These are phyloP conservation scores for Galbula dea DNA, from an alignment of 2,113 vertebrate species.

Conservation along the genomic window DNA sequence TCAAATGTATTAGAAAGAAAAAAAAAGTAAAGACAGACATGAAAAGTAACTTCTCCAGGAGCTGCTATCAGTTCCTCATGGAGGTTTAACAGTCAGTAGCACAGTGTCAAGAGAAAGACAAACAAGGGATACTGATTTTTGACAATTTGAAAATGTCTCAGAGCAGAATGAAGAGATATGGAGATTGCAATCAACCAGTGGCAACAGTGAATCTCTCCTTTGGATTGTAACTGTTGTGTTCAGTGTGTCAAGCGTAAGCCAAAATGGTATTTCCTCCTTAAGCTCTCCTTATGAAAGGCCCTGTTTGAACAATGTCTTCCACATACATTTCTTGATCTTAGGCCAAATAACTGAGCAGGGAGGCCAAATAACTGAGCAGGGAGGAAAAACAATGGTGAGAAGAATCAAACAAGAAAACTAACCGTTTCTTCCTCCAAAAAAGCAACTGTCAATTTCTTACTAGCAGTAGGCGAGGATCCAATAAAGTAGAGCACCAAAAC, in stretches of 20 bases:
- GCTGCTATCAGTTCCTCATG: background rate
- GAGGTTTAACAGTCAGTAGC: background rate
- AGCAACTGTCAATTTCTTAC: background rate
- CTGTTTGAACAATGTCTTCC: background rate
- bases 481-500: background rate
- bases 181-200: background rate
- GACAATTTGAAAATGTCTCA: background rate
- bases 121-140: background rate
- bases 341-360: background rate
- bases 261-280: background rate
- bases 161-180: background rate
- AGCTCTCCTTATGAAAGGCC: background rate
- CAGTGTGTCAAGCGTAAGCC: background rate
- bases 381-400: background rate
- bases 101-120: background rate
- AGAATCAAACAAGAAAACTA: background rate
- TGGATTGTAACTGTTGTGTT: background rate
- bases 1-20: background rate
- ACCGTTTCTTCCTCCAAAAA: background rate
- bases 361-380: background rate
- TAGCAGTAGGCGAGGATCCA: background rate
- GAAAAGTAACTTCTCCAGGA: background rate
- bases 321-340: background rate
- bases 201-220: background rate
- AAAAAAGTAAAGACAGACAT: background rate